Base-by-base conservation (phyloP, 2,888 invertebrate genomes). In the Drosophila meridiana region DNA sequence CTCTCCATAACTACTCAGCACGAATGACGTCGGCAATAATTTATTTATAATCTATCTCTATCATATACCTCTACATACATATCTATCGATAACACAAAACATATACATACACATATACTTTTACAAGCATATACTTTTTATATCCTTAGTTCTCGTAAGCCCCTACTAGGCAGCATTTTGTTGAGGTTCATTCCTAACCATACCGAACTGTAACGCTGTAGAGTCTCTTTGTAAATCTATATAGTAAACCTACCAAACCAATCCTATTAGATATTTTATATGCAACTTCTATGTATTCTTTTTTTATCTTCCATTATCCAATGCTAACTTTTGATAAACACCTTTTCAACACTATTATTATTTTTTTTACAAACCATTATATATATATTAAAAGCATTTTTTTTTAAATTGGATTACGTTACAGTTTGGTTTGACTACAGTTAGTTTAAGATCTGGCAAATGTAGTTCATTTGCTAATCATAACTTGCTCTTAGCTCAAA, bases 21-120 rank as follows among this genome's bases (percentile, higher is more conserved):
- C 85, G 88, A 92, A 92, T 93, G 92, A 92, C 92, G 88, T 92
- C 93, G 92, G 91, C 83, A 82, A 80, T 75, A 62, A 70, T 71
- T 57, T 57, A 69, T 63, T 59, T 69, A 73, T 70, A 72, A 76
- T 70, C 77, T 58, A 50, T 69, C 45, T 76, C 65, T 80, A 53
- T 71, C 63, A 73, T 52, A 61, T 47, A 71, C 62, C 40, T 64
- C 57, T 66, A 60, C 45, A 56, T 45, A 71, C 68, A 56, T 65
- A 67, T 67, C 56, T 50, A 66, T 66, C 42, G 55, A 64, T 58
- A 58, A 68, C 65, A 77, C 65, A 78, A 61, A 66, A 68, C 72
- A 73, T 56, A 67, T 59, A 77, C 55, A 58, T 48, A 53, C 40
- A 66, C 45, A 68, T 48, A 64, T 63, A 69, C 69, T 60, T 66